phyloP scores from a whole-genome alignment of 2,113 vertebrate genomes.

The Vulpes ferrilata region DNA sequence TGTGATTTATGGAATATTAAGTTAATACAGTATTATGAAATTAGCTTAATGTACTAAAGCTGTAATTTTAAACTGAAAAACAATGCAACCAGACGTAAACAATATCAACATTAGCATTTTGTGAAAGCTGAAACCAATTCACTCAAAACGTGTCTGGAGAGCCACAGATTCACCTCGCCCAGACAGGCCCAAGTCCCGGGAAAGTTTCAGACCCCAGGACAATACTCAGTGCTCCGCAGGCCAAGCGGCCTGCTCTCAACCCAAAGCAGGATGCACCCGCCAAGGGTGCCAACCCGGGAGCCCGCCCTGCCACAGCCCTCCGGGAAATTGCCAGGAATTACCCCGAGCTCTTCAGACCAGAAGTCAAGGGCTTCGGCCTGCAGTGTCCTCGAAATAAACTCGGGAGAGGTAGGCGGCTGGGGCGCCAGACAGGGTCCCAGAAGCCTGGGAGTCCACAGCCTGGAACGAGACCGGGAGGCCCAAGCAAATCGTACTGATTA shows the following conservation, averaged over 20 bases:
- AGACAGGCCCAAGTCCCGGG: neutral
- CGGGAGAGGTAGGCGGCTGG: neutral
- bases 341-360: neutral
- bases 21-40: constrained; percentile 90
- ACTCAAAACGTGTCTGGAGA: constrained; percentile 83
- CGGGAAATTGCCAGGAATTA: neutral
- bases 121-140: constrained; percentile 87
- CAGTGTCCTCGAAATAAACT: neutral
- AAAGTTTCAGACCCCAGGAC: neutral
- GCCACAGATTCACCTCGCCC: constrained; percentile 70
- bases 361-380: neutral
- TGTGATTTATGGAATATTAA: constrained; percentile 90
- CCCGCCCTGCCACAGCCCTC: neutral
- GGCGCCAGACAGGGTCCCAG: neutral
- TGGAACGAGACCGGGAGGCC: neutral
- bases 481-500: neutral
- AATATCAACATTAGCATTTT: constrained; percentile 88
- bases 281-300: fast-evolving
- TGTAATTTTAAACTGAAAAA: constrained; percentile 89
- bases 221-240: fast-evolving
- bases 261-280: fast-evolving
- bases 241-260: neutral
- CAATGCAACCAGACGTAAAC: constrained; percentile 83
- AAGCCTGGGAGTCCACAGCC: neutral
- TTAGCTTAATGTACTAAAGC: constrained; percentile 88